Conservation (phyloP, 2,888 invertebrate species). For the Drosophila nigritarsus region DNA sequence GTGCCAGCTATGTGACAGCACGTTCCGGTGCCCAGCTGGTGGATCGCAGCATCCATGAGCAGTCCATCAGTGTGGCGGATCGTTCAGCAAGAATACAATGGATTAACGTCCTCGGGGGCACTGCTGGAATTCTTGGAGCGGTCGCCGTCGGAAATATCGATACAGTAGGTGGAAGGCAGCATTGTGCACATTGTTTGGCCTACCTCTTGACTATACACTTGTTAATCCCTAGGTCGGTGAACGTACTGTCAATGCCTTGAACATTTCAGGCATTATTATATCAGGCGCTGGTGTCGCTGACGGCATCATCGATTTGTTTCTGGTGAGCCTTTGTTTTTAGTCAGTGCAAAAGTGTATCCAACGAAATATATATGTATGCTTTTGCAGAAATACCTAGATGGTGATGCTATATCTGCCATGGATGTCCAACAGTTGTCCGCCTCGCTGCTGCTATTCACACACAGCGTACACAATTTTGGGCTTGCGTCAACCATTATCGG, state of each 20-base stretch:
- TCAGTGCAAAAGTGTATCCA: background rate
- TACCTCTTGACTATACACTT: background rate
- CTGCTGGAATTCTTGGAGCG: constrained; percentile 71
- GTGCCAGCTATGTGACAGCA: constrained; percentile 71
- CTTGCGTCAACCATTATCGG: constrained; percentile 79
- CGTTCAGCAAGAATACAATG: constrained; percentile 77
- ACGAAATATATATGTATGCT: background rate
- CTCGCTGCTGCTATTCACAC: constrained; percentile 82
- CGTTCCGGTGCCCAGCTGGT: constrained; percentile 70
- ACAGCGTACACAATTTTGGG: constrained; percentile 82
- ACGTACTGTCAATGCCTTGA: constrained; percentile 79
- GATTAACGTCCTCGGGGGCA: constrained; percentile 74
- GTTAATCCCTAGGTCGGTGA: constrained; percentile 57
- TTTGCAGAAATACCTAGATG: constrained; percentile 76
- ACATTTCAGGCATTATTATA: constrained; percentile 79
- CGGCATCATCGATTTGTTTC: constrained; percentile 75
- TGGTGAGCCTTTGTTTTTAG: constrained; percentile 65
- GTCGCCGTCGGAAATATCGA: constrained; percentile 77
- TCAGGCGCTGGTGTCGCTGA: constrained; percentile 80
- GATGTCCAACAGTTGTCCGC: constrained; percentile 79
- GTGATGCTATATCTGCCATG: constrained; percentile 72
- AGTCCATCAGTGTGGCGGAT: constrained; percentile 74
- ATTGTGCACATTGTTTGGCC: too few species aligned
- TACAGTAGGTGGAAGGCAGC: constrained; percentile 59
- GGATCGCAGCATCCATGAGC: constrained; percentile 79